Evolutionary conservation across 2,797 vertebrate genomes (phyloP), one percentile per base, ranked within the genome.

Genomic region (Lerista edwardsae): DNA sequence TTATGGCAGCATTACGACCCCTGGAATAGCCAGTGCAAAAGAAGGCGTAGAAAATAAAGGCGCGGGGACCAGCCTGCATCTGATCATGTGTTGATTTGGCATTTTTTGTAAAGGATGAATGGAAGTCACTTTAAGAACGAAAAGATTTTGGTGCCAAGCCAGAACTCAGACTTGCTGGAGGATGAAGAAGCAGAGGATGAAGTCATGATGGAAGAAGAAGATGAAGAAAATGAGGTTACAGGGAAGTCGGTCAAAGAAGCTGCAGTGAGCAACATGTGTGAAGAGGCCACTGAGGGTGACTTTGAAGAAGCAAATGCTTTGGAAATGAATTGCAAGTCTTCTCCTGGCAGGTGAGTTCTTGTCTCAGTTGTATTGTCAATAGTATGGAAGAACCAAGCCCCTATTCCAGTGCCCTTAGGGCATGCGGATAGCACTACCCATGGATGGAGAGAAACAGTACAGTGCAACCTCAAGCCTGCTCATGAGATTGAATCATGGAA

Each of bases 131-230:
- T 98, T 91, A 98, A 98, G 90, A 97, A 98, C 72, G 97, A 98
- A 87, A 99, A 99, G 94, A 92, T 95, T 41, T 95, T 97, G 91
- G 94, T 97, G 94, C 91, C 95, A 82, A 94, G 96, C 92, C 97
- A 94, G 34, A 97, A 95, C 89, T 97, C 98, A 1, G 97, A 93
- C 88, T 96, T 98, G 91, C 90, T 98, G 92, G 98, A 99, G 86
- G 98, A 99, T 0, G 97, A 97, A 89, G 98, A 99, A 91, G 97
- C 97, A 85, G 98, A 95, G 64, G 98, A 99, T 89, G 98, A 99
- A 83, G 96, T 97, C 4, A 96, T 97, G 82, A 96, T 97, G 78
- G 98, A 98, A 23, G 98, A 98, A 93, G 98, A 99, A 74, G 98
- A 98, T 2, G 97, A 96, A 75, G 98, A 97, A 89, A 95, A 91